Conservation (phyloP, 2,113 vertebrate genomes). For the Promerops cafer region DNA sequence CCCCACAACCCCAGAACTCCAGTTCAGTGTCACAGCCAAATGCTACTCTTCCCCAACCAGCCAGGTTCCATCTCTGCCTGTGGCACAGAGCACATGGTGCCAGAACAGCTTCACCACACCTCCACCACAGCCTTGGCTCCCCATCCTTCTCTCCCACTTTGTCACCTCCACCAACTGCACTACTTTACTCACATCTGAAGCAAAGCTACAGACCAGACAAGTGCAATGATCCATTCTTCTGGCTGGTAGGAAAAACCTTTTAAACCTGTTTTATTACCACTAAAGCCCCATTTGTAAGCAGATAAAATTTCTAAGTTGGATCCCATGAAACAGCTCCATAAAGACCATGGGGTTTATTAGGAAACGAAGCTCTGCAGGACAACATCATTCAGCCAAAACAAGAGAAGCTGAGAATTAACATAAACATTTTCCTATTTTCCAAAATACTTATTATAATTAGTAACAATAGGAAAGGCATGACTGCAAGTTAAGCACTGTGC, state of each 20-base stretch:
- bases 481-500: neutral
- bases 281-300: neutral
- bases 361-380: neutral
- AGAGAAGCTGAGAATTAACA: neutral
- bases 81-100: accelerated
- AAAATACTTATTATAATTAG: neutral
- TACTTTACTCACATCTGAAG: neutral
- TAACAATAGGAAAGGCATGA: neutral
- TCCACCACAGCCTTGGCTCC: neutral
- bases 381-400: neutral
- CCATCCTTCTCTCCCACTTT: neutral
- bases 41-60: neutral
- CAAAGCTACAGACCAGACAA: neutral
- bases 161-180: neutral
- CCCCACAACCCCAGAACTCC: neutral
- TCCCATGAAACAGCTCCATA: neutral
- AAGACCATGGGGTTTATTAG: neutral
- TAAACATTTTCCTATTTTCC: neutral
- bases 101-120: neutral
- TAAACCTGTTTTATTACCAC: neutral
- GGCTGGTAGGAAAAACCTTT: neutral
- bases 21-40: neutral
- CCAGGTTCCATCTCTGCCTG: neutral
- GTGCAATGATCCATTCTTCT: neutral
- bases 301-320: neutral